Evolutionary conservation across 2,113 vertebrate species (phyloP).

Genomic region (Dromas ardeola): DNA sequence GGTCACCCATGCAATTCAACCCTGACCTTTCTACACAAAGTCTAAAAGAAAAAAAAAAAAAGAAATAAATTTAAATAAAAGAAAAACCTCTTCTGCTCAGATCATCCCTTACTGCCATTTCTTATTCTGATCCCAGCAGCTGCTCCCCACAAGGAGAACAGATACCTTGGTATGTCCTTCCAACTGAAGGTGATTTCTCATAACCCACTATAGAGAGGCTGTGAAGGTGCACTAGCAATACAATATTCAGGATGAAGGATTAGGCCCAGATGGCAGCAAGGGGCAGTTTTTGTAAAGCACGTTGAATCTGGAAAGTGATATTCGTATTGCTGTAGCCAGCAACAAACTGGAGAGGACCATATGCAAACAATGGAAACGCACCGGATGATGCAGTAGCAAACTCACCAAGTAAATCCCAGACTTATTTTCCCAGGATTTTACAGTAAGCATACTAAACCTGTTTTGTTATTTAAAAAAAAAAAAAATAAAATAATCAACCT

Average conservation of each 20-base stretch:
- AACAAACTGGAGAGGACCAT: neutral
- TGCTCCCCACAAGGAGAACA: neutral
- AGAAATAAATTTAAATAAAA: neutral
- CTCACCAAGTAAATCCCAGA: neutral
- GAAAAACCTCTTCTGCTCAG: neutral
- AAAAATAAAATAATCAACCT: neutral
- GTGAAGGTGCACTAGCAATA: neutral
- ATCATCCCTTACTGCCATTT: neutral
- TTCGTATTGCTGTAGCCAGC: neutral
- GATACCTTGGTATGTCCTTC: neutral
- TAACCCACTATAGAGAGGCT: neutral
- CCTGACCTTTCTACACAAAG: neutral
- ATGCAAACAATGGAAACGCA: neutral
- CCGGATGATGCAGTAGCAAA: neutral
- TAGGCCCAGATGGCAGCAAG: neutral
- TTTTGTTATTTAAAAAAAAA: neutral
- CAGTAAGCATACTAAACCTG: neutral
- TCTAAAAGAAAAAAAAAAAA: neutral
- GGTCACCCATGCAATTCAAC: neutral
- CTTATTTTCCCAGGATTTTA: neutral
- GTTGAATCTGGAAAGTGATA: neutral
- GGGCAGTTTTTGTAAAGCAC: neutral
- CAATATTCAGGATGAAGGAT: neutral
- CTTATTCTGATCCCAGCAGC: neutral
- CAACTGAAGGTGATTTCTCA: rapidly evolving